Conservation (phyloP, 2,888 invertebrate species). For the Yponomeuta cagnagella region DNA sequence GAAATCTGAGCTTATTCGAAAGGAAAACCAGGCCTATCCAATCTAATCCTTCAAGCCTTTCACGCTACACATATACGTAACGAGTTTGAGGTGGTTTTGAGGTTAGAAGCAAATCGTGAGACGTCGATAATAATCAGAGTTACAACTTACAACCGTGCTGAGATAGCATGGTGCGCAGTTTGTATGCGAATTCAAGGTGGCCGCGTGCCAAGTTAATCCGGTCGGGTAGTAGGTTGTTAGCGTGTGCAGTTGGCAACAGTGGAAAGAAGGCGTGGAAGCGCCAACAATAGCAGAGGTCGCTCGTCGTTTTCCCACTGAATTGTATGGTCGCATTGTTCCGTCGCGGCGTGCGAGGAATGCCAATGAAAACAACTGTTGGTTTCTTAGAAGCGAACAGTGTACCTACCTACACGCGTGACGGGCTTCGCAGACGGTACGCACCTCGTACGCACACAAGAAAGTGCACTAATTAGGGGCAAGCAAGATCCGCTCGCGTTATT, state of each 20-base stretch:
- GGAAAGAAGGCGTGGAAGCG: constrained; percentile 28
- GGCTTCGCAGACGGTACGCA: constrained; percentile 49
- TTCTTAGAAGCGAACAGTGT: constrained; percentile 57
- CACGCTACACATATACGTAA: too few species aligned
- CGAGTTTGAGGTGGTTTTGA: too few species aligned
- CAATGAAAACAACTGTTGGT: constrained; percentile 66
- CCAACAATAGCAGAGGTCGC: constrained; percentile 46
- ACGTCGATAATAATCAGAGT: constrained; percentile 29
- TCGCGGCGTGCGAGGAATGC: constrained; percentile 56
- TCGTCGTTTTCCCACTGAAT: constrained; percentile 5
- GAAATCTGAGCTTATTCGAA: too few species aligned
- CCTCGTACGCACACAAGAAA: constrained; percentile 36
- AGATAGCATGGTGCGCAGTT: too few species aligned
- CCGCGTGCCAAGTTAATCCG: too few species aligned
- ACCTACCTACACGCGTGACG: constrained; percentile 47
- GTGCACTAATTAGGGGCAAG: constrained; percentile 44
- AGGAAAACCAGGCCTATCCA: too few species aligned
- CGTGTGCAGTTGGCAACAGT: constrained; percentile 33
- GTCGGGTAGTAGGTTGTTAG: background rate
- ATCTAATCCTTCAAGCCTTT: too few species aligned
- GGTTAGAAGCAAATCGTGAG: background rate
- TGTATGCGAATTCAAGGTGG: too few species aligned
- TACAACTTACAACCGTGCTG: too few species aligned
- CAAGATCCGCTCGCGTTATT: constrained; percentile 29
- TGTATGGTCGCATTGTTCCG: constrained; percentile 13